Evolutionary conservation across 1,140 invertebrate species (phyloP), one percentile per base, ranked within the genome.

Genomic region (Drosophila truncata): DNA sequence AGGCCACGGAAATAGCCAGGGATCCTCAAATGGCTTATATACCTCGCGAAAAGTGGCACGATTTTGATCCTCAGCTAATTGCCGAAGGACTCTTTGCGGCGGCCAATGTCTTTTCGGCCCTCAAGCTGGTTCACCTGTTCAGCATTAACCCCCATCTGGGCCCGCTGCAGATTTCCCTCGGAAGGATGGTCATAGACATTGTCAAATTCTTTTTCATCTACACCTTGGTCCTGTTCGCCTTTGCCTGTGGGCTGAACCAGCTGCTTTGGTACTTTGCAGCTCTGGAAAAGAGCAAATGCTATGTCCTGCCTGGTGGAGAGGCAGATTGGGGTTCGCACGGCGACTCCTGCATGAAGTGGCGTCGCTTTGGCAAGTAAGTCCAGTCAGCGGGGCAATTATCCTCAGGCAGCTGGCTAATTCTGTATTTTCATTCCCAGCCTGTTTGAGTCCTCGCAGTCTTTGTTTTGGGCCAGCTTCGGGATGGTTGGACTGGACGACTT

Each of bases 1-100:
- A 97, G 93, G 93, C 83, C 4, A 87, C 94, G 2, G 96, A 97
- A 91, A 97, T 97, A 49, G 62, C 92, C 2, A 75, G 84, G 2
- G 94, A 97, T 84, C 94, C 95, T 0, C 91, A 93, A 4, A 96
- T 95, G 16, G 96, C 95, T 2, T 96, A 95, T 72, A 95, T 97
- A 41, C 95, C 97, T 0, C 94, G 97, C 42, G 97, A 98, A 84
- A 93, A 96, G 37, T 99, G 98, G 98, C 94, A 98, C 86, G 96
- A 97, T 14, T 99, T 97, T 92, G 98, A 99, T 93, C 97, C 98
- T 0, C 98, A 99, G 91, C 94, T 99, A 1, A 97, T 99, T 42
- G 97, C 98, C 6, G 98, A 99, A 91, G 98, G 98, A 18, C 93
- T 99, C 16, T 99, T 99, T 93, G 97, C 98, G 13, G 98, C 97